Evolutionary conservation across 2,888 invertebrate genomes (phyloP).

Genomic region (Hecatera dysodea): DNA sequence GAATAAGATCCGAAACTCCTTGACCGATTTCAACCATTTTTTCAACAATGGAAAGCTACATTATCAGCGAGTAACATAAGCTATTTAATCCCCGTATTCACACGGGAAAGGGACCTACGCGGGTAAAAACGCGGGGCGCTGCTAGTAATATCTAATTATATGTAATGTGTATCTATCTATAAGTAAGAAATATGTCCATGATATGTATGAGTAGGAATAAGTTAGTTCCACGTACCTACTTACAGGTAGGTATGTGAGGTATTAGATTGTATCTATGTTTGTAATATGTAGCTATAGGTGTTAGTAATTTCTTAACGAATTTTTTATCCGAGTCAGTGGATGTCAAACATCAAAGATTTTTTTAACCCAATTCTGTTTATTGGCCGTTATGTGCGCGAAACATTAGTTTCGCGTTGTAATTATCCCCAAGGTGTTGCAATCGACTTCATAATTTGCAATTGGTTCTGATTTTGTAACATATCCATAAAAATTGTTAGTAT

Average conservation of each 20-base stretch:
- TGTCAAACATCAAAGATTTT: constrained; percentile 46
- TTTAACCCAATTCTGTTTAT: background rate
- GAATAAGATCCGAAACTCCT: too few relatives aligned
- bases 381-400: constrained; percentile 1
- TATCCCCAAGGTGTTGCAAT: constrained; percentile 29
- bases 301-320: constrained; percentile 20
- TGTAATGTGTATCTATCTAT: background rate
- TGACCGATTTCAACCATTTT: too few relatives aligned
- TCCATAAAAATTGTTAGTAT: constrained; percentile 14
- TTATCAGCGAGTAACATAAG: too few relatives aligned
- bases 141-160: too few relatives aligned
- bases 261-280: constrained; percentile 18
- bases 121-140: too few relatives aligned
- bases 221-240: constrained; percentile 5
- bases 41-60: too few relatives aligned
- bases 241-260: constrained; percentile 11
- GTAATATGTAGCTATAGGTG: background rate
- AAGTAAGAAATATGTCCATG: too few relatives aligned
- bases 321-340: constrained; percentile 46
- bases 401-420: constrained; percentile 24
- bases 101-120: too few relatives aligned
- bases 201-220: background rate
- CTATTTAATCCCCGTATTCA: too few relatives aligned
- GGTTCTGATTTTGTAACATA: constrained; percentile 8
- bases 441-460: constrained; percentile 19